Evolutionary conservation across 2,888 invertebrate genomes (phyloP).

Genomic region (Andrena haemorrhoa): DNA sequence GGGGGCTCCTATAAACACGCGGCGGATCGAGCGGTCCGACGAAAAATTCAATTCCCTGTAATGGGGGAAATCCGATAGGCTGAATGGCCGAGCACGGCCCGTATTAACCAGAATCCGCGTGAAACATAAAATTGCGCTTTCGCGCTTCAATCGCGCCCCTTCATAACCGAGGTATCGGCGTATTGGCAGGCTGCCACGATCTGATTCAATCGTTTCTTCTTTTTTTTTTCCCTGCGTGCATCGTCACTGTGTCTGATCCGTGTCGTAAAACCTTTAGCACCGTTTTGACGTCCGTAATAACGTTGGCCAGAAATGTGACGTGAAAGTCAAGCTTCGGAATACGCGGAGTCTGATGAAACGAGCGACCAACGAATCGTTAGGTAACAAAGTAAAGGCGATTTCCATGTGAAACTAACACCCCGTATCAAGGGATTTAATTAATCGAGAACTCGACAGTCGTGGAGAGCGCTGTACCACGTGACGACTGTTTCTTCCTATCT

Average conservation of each 20-base stretch:
- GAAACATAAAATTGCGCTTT: slow-evolving; percentile 17
- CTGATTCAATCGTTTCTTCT: slow-evolving; percentile 14
- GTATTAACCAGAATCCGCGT: slow-evolving; percentile 31
- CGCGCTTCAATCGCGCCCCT: slow-evolving; percentile 20
- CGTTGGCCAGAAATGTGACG: not conserved
- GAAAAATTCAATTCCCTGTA: slow-evolving; percentile 50
- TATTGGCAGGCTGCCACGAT: slow-evolving; percentile 47
- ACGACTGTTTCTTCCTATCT: not conserved
- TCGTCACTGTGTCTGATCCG: not conserved
- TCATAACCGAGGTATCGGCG: slow-evolving; percentile 25
- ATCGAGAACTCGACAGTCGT: no score
- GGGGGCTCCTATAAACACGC: slow-evolving; percentile 25
- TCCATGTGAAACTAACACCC: not conserved
- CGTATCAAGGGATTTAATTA: no score
- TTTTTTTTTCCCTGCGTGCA: not conserved
- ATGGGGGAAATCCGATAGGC: slow-evolving; percentile 46
- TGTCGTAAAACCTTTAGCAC: slow-evolving; percentile 32
- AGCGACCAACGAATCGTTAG: no score
- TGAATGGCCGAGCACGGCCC: not conserved
- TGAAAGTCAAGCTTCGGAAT: slow-evolving; percentile 5
- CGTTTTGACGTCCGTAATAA: slow-evolving; percentile 27
- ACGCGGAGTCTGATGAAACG: not conserved
- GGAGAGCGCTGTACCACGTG: no score
- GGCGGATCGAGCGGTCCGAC: slow-evolving; percentile 6
- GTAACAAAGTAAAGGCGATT: not conserved